Evolutionary conservation across 2,797 vertebrate genomes (phyloP), one percentile per base, ranked within the genome.

Genomic region (Acrossocheilus fasciatus): DNA sequence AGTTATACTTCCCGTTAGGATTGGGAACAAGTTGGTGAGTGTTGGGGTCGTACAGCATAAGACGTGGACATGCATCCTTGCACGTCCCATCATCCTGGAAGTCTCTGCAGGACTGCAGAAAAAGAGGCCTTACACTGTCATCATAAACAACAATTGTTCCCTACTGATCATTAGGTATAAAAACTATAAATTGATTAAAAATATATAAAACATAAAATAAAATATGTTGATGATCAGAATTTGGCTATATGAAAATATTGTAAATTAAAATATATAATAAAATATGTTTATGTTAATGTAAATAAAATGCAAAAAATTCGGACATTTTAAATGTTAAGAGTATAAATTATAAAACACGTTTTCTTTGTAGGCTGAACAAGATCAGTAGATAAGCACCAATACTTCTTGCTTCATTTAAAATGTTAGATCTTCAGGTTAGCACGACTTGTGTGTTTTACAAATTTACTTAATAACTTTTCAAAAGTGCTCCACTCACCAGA

Each of bases 51-150:
- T 99, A 98, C 2, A 95, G 26, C 39, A 95, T 95, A 75, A 95
- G 90, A 0, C 93, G 94, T 0, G 98, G 97, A 90, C 98, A 99
- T 0, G 92, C 87, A 20, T 96, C 94, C 89, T 97, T 97, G 93
- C 98, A 99, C 0, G 95, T 98, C 5, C 96, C 96, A 4, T 96
- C 95, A 6, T 99, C 97, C 0, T 95, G 96, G 86, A 99, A 98
- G 10, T 89, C 93, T 82, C 94, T 96, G 89, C 98, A 99, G 1
- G 97, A 97, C 98, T 99, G 84, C 4, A 10, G 15, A 41, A 54
- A 69, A 54, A 66, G 23, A 72, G 34, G 26, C 14, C 64, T 0
- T 12, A 20, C n/a, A 45, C 12, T 2, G 43, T 81, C 1, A 52
- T 43, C 15, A 30, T 41, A 39, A 11, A 43, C 41, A 47, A 26